Evolutionary conservation across 2,797 vertebrate genomes (phyloP).

Genomic region (Coregonus ussuriensis): DNA sequence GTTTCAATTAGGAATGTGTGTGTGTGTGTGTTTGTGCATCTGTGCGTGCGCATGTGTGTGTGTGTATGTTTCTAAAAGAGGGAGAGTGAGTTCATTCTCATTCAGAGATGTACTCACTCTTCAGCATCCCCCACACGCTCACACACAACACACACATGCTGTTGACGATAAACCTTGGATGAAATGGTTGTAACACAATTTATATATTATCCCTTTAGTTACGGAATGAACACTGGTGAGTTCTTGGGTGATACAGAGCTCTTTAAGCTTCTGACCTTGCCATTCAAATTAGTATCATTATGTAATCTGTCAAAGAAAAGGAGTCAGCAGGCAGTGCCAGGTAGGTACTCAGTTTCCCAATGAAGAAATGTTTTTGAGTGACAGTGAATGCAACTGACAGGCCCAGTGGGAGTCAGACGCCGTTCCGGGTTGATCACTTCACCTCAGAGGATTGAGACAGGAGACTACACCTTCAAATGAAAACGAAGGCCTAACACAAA

Average conservation of each 20-base stretch:
- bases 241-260: neutral
- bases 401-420: neutral
- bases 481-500: neutral
- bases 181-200: neutral
- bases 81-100: constrained; percentile 47
- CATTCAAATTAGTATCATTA: neutral
- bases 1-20: no score
- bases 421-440: neutral
- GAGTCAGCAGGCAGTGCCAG: neutral
- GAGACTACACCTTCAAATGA: neutral
- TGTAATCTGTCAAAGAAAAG: neutral
- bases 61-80: neutral
- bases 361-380: neutral
- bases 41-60: neutral
- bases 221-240: neutral
- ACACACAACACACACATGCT: neutral
- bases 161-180: neutral
- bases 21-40: no score
- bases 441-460: neutral
- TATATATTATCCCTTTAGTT: neutral
- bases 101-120: neutral
- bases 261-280: neutral
- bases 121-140: constrained; percentile 3
- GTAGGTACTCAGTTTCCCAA: neutral
- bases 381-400: neutral